phyloP scores from a whole-genome alignment of 2,888 invertebrate genomes.

The Hedya salicella region DNA sequence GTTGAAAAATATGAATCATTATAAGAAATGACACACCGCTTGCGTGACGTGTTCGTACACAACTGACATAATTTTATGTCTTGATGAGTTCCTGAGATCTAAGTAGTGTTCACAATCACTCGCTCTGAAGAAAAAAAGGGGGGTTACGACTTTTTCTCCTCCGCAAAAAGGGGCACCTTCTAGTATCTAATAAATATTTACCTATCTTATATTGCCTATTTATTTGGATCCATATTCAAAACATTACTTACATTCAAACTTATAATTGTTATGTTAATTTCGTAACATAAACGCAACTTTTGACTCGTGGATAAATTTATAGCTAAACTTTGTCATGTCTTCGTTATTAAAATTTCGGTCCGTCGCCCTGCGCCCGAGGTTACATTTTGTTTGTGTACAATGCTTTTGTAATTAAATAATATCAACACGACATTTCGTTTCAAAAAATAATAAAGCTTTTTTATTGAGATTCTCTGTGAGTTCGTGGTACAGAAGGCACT shows the following conservation, averaged over 20 bases:
- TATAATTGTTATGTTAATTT: conserved; percentile 23
- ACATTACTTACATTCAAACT: conserved; percentile 8
- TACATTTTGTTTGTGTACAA: conserved; percentile 1
- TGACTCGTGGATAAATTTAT: conserved; percentile 63
- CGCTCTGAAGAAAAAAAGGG: too few species aligned
- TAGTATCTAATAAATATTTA: too few species aligned
- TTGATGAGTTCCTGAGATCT: too few species aligned
- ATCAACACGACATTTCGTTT: background rate
- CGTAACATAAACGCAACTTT: conserved; percentile 13
- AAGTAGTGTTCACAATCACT: too few species aligned
- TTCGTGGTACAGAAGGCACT: too few species aligned
- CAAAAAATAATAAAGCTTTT: background rate
- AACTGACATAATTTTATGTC: too few species aligned
- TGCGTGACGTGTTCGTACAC: too few species aligned
- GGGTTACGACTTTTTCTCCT: too few species aligned
- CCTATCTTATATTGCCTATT: too few species aligned
- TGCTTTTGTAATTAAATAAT: conserved; percentile 11
- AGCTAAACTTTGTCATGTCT: conserved; percentile 49
- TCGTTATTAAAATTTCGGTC: conserved; percentile 11
- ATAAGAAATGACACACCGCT: too few species aligned
- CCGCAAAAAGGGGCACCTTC: too few species aligned
- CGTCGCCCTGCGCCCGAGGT: background rate
- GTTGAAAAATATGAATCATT: too few species aligned
- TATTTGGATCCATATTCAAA: background rate
- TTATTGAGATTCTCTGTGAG: background rate